phyloP scores from a whole-genome alignment of 2,797 vertebrate genomes.

The Rhinella marina region DNA sequence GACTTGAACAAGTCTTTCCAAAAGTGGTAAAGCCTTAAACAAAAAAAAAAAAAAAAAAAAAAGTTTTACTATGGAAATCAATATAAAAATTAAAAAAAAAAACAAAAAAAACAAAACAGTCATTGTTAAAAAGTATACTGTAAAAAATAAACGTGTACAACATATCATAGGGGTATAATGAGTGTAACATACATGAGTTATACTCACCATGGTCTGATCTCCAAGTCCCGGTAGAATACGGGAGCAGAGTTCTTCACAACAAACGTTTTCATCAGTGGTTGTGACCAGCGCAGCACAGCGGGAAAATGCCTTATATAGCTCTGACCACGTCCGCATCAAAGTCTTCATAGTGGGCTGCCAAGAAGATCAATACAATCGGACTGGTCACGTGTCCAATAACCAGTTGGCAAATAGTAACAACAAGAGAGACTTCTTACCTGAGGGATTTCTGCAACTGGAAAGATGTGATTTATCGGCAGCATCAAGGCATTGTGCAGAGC shows the following conservation, averaged over 20 bases:
- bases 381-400: background rate
- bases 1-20: conserved; percentile 79
- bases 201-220: conserved; percentile 78
- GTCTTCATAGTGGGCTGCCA: conserved; percentile 82
- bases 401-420: background rate
- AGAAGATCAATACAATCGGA: background rate
- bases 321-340: conserved; percentile 86
- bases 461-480: conserved; percentile 85
- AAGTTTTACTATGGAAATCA: too few species aligned
- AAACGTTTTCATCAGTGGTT: conserved; percentile 94
- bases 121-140: conserved; percentile 29
- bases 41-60: conserved; percentile 17
- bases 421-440: conserved; percentile 75
- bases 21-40: conserved; percentile 76
- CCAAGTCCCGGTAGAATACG: conserved; percentile 80
- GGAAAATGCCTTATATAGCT: conserved; percentile 88
- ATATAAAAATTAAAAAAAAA: too few species aligned
- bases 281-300: conserved; percentile 91
- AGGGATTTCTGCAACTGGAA: conserved; percentile 75
- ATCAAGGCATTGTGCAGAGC: conserved; percentile 86
- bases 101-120: too few species aligned
- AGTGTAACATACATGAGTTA: too few species aligned
- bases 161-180: too few species aligned
- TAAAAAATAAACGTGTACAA: background rate
- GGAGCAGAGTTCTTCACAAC: conserved; percentile 90